These are phyloP conservation scores for Brachionus koreanus DNA, from an alignment of 1,140 invertebrate species.

Conservation along the genomic window DNA sequence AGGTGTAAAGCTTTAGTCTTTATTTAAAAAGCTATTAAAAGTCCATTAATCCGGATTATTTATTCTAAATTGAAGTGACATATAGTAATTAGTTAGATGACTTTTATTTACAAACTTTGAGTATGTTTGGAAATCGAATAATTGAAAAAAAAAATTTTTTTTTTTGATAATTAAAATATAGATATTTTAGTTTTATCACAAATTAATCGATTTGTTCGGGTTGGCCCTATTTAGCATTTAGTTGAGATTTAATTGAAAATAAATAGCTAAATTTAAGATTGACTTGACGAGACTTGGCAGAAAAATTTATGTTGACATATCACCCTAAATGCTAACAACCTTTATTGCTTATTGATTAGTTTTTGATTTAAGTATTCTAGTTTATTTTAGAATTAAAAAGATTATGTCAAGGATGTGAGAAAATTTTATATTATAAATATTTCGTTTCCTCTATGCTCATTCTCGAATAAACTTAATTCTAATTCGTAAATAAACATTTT, in stretches of 20 bases:
- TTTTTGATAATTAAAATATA: background rate
- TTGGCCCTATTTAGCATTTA: background rate
- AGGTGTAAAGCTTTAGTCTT: background rate
- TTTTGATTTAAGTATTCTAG: background rate
- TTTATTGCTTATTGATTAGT: background rate
- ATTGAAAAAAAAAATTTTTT: background rate
- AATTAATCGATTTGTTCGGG: background rate
- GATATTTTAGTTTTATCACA: slow-evolving; percentile 19
- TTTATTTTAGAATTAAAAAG: background rate
- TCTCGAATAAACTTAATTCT: background rate
- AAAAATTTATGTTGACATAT: slow-evolving; percentile 12
- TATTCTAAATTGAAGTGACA: background rate
- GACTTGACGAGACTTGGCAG: slow-evolving; percentile 26
- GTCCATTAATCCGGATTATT: background rate
- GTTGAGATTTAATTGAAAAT: slow-evolving; percentile 26
- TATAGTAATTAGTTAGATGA: background rate
- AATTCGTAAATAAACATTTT: background rate
- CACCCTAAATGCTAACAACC: slow-evolving; percentile 29
- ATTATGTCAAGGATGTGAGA: background rate
- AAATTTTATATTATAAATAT: background rate
- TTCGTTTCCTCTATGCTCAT: background rate
- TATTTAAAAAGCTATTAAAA: background rate
- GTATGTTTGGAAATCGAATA: background rate
- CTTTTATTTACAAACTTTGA: background rate
- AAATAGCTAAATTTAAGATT: slow-evolving; percentile 6